phyloP scores from a whole-genome alignment of 2,888 invertebrate species.

The Hypolimnas misippus region DNA sequence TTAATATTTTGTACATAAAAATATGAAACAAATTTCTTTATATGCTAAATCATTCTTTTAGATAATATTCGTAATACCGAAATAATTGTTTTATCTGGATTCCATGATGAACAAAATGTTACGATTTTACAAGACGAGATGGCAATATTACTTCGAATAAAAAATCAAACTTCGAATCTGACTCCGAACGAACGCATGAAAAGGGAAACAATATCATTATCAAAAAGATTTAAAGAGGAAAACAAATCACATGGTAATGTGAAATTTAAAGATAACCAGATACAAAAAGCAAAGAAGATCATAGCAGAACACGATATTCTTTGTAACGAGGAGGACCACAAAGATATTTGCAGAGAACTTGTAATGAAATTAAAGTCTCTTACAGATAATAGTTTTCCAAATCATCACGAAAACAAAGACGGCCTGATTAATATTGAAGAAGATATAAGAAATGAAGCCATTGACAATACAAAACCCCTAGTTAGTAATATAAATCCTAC shows the following conservation, averaged over 20 bases:
- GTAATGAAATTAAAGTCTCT: constrained; percentile 59
- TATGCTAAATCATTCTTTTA: too few species aligned
- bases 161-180: constrained; percentile 54
- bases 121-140: constrained; percentile 54
- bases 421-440: constrained; percentile 23
- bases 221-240: constrained; percentile 10
- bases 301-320: constrained; percentile 61
- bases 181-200: constrained; percentile 55
- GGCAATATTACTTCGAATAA: constrained; percentile 55
- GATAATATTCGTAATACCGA: constrained; percentile 57
- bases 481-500: constrained; percentile 37
- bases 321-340: constrained; percentile 59
- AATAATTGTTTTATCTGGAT: constrained; percentile 61
- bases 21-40: neutral
- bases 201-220: constrained; percentile 31
- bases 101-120: constrained; percentile 55
- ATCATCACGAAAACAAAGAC: constrained; percentile 33
- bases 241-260: constrained; percentile 24
- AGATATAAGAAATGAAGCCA: constrained; percentile 9
- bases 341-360: constrained; percentile 64
- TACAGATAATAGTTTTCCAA: constrained; percentile 41
- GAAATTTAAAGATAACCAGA: constrained; percentile 55
- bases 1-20: neutral
- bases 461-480: constrained; percentile 23
- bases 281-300: constrained; percentile 61